phyloP scores from a whole-genome alignment of 2,113 vertebrate species.

The Ceuthmochares aereus region DNA sequence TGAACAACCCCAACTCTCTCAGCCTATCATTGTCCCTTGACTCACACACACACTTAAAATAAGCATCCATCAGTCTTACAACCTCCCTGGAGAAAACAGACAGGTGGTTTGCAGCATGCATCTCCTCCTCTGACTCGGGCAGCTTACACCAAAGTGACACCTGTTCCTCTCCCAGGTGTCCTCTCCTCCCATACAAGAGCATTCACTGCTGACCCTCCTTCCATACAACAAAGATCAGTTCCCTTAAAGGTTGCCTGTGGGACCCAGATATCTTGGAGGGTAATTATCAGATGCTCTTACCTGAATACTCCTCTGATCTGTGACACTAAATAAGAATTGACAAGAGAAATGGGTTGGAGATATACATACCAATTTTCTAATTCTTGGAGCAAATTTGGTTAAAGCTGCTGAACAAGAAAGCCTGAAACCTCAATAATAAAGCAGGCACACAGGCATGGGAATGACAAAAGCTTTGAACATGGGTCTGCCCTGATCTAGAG shows the following conservation, averaged over 20 bases:
- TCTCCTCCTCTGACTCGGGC: neutral
- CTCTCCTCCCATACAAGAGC: accelerated
- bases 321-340: neutral
- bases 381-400: conserved; percentile 8
- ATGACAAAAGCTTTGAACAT: neutral
- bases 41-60: neutral
- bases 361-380: neutral
- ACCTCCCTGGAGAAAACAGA: neutral
- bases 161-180: neutral
- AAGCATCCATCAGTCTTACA: neutral
- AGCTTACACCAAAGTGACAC: neutral
- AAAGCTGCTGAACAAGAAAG: neutral
- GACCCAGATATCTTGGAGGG: neutral
- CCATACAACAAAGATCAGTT: neutral
- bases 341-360: neutral
- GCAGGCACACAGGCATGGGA: neutral
- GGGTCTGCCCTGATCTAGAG: neutral
- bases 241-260: neutral
- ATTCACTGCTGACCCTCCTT: too few species aligned
- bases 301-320: neutral
- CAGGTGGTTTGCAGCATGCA: accelerated
- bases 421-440: neutral
- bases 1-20: too few species aligned
- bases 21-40: too few species aligned
- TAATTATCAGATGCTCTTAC: neutral